Evolutionary conservation across 1,140 invertebrate species (phyloP).

Genomic region (Papilio polyxenes): DNA sequence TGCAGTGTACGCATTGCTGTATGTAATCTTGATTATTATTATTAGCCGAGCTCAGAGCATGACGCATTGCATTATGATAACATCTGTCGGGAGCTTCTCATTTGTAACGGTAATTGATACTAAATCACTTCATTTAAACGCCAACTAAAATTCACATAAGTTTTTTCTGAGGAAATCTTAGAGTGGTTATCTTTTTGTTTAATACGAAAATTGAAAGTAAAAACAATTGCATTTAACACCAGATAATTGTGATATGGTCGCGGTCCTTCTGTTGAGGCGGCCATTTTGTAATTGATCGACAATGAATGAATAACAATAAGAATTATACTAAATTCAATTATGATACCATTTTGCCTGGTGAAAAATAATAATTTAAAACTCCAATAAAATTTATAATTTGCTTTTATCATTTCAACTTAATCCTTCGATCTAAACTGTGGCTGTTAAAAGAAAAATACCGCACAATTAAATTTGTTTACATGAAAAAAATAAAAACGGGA

Average conservation of each 20-base stretch:
- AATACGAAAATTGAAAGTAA: not conserved
- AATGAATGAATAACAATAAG: too few relatives aligned
- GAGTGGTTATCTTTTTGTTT: not conserved
- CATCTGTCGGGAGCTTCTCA: not conserved
- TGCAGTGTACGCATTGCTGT: not conserved
- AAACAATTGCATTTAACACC: not conserved
- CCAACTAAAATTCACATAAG: not conserved
- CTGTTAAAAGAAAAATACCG: not conserved
- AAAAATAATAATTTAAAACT: not conserved
- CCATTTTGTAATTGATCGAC: too few relatives aligned
- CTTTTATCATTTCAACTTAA: not conserved
- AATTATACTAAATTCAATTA: too few relatives aligned
- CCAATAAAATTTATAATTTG: not conserved
- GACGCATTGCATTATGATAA: not conserved
- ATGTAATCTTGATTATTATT: not conserved
- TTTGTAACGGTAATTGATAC: constrained; percentile 19
- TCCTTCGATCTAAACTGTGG: not conserved
- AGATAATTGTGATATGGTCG: too few relatives aligned
- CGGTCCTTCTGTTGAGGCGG: too few relatives aligned
- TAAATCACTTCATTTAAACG: not conserved
- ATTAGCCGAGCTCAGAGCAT: not conserved
- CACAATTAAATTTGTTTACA: not conserved
- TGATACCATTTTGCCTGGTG: too few relatives aligned
- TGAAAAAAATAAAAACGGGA: not conserved
- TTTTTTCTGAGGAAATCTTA: not conserved